Percentiles rank a stretch among this genome's conserved stretches.
These are phyloP conservation scores for Malthinus seriepunctatus DNA, from an alignment of 2,888 invertebrate species.

Conservation along the genomic window DNA sequence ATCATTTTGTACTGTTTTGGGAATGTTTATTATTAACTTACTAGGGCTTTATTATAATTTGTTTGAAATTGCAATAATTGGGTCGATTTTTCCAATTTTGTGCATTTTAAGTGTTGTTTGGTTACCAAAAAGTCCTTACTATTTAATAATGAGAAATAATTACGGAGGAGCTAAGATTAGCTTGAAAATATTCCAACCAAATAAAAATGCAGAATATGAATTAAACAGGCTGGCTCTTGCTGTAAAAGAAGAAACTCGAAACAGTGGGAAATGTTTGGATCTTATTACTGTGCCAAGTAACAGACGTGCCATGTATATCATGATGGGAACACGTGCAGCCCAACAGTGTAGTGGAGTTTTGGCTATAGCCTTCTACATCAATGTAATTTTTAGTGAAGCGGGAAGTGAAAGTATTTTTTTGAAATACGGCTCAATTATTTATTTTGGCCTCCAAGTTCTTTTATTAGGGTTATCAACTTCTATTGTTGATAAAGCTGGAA, in stretches of 20 bases:
- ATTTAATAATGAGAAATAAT: slow-evolving; percentile 4
- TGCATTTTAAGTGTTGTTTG: background rate
- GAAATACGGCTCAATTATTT: slow-evolving; percentile 59
- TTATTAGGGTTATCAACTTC: slow-evolving; percentile 60
- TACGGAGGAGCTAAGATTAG: slow-evolving; percentile 36
- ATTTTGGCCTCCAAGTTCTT: slow-evolving; percentile 60
- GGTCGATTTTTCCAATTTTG: slow-evolving; percentile 47
- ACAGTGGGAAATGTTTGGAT: slow-evolving; percentile 58
- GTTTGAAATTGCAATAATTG: slow-evolving; percentile 56
- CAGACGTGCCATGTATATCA: slow-evolving; percentile 64
- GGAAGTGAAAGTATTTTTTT: slow-evolving; percentile 49
- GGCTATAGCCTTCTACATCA: slow-evolving; percentile 63
- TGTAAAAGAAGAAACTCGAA: background rate
- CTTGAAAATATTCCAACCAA: slow-evolving; percentile 56
- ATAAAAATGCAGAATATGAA: slow-evolving; percentile 56
- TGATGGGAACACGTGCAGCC: slow-evolving; percentile 60
- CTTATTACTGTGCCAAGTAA: slow-evolving; percentile 59
- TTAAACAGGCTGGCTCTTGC: slow-evolving; percentile 25
- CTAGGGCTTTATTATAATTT: slow-evolving; percentile 61
- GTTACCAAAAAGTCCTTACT: slow-evolving; percentile 12
- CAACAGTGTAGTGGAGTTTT: slow-evolving; percentile 66
- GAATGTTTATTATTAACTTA: slow-evolving; percentile 64
- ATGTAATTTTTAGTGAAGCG: slow-evolving; percentile 60
- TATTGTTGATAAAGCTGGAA: slow-evolving; percentile 64
- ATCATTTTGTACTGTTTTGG: slow-evolving; percentile 60